Conservation (phyloP, 2,113 vertebrate species). For the Myiozetetes cayanensis region DNA sequence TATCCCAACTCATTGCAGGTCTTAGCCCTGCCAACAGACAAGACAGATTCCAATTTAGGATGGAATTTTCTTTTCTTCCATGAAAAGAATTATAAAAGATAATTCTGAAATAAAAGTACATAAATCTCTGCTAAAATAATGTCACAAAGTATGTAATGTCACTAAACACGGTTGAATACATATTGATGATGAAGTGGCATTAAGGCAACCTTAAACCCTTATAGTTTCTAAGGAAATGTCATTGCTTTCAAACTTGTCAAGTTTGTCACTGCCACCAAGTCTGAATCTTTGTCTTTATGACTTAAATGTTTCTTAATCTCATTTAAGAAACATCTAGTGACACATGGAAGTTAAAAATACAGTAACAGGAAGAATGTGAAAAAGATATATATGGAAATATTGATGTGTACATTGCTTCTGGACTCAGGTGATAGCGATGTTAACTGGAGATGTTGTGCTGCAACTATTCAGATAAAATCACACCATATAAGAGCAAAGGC, state of each 20-base stretch:
- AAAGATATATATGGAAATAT: not conserved
- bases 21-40: not conserved
- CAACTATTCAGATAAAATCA: not conserved
- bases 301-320: not conserved
- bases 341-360: not conserved
- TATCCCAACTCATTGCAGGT: not conserved
- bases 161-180: not conserved
- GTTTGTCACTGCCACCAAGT: not conserved
- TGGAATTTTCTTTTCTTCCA: not conserved
- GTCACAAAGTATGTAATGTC: not conserved
- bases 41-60: not conserved
- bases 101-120: not conserved
- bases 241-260: not conserved
- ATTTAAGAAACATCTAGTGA: not conserved
- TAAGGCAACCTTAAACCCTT: not conserved
- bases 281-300: not conserved
- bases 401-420: not conserved
- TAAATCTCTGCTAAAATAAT: not conserved
- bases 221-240: not conserved
- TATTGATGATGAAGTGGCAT: not conserved
- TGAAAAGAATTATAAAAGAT: not conserved
- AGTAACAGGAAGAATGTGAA: not conserved
- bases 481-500: not conserved
- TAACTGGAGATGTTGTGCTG: not conserved
- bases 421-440: not conserved